Conservation (phyloP, 2,797 vertebrate species). For the Coendou prehensilis region DNA sequence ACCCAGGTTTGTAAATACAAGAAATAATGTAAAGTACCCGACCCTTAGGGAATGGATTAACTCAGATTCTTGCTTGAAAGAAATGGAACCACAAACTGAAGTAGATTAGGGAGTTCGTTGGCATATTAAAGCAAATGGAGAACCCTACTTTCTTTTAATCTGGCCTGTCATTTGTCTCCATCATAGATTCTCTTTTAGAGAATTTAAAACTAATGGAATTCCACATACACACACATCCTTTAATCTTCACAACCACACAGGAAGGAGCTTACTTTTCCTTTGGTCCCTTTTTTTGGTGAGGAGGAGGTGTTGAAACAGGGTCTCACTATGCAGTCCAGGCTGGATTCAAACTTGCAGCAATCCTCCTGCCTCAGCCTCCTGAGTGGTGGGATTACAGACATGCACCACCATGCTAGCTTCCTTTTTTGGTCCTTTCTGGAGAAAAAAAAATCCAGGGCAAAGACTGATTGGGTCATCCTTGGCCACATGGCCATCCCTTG, state of each 20-base stretch:
- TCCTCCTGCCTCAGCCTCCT: not conserved
- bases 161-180: not conserved
- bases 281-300: not conserved
- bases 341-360: not conserved
- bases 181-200: not conserved
- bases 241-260: not conserved
- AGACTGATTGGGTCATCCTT: not conserved
- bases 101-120: not conserved
- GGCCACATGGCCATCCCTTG: not conserved
- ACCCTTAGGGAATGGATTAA: not conserved
- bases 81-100: slow-evolving; percentile 11
- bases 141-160: not conserved
- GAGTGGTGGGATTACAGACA: not conserved
- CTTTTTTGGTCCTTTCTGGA: not conserved
- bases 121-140: not conserved
- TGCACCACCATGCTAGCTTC: not conserved
- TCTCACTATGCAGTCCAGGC: not conserved
- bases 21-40: not conserved
- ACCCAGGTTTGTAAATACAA: not conserved
- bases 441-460: not conserved
- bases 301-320: not conserved
- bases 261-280: not conserved
- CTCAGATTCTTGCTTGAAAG: not conserved
- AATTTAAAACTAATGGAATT: not conserved
- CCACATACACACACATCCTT: not conserved